phyloP scores from a whole-genome alignment of 2,113 vertebrate genomes.

The Rhabdomys dilectus region DNA sequence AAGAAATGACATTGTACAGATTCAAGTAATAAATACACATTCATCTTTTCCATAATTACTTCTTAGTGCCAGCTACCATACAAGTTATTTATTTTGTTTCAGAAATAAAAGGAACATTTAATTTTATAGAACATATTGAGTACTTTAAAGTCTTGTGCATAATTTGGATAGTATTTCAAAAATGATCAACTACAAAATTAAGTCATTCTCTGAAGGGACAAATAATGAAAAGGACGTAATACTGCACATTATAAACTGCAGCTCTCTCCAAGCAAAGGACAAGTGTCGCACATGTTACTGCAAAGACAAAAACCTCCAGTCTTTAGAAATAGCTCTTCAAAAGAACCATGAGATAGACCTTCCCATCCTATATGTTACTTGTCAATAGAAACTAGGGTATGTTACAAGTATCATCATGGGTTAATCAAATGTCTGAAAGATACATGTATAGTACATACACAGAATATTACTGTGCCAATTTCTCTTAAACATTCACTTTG shows the following conservation, averaged over 20 bases:
- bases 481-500: constrained; percentile 54
- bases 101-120: constrained; percentile 25
- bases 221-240: constrained; percentile 28
- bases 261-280: constrained; percentile 46
- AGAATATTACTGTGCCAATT: constrained; percentile 1
- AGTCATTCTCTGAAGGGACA: constrained; percentile 53
- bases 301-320: constrained; percentile 51
- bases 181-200: constrained; percentile 57
- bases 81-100: constrained; percentile 43
- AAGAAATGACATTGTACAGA: constrained; percentile 24
- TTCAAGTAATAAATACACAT: constrained; percentile 22
- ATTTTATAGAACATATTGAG: background rate
- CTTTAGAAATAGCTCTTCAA: constrained; percentile 48
- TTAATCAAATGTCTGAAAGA: constrained; percentile 21
- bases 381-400: background rate
- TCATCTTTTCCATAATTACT: constrained; percentile 27
- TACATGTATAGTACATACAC: background rate
- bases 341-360: constrained; percentile 54
- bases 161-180: background rate
- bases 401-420: constrained; percentile 14
- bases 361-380: constrained; percentile 45
- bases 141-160: background rate
- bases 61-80: constrained; percentile 8
- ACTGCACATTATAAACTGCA: constrained; percentile 24
- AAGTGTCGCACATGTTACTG: constrained; percentile 48